Percentiles rank a stretch among this genome's conserved stretches.
phyloP scores from a whole-genome alignment of 92 coral and sea anemone species.

The Parazoanthus atlanticus region DNA sequence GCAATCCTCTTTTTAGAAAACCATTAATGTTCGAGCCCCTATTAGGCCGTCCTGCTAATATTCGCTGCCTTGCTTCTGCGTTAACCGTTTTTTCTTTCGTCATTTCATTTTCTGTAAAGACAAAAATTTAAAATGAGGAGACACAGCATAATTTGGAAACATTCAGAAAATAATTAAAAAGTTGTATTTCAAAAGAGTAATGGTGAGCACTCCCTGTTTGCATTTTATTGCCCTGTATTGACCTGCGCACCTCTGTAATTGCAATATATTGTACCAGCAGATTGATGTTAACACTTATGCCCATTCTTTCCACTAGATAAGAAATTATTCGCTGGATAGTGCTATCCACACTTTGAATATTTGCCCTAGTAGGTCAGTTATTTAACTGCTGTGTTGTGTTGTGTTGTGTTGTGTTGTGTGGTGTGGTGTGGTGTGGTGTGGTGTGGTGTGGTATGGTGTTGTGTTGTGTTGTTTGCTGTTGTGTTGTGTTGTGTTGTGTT shows the following conservation, averaged over 20 bases:
- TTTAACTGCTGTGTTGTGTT: background rate
- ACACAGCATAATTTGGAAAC: background rate
- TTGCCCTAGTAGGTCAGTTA: too few relatives aligned
- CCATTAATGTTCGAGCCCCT: background rate
- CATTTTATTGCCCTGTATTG: too few relatives aligned
- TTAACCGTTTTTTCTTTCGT: background rate
- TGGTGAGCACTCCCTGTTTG: background rate
- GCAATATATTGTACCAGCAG: too few relatives aligned
- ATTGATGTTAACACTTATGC: too few relatives aligned
- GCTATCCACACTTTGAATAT: too few relatives aligned
- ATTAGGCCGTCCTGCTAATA: background rate
- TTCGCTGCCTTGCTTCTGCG: conserved; percentile 21
- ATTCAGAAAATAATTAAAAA: background rate
- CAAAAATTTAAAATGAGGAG: background rate
- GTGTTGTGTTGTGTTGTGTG: background rate
- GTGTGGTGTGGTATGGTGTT: background rate
- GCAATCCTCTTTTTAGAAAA: background rate
- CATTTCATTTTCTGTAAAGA: background rate
- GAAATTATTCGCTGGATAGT: too few relatives aligned
- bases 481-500: background rate
- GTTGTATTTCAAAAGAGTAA: too few relatives aligned
- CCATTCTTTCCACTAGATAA: too few relatives aligned
- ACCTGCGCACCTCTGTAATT: background rate
- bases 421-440: background rate
- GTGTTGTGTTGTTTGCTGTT: background rate